These are phyloP conservation scores for Moxostoma hubbsi DNA, from an alignment of 2,797 vertebrate genomes.

Conservation along the genomic window DNA sequence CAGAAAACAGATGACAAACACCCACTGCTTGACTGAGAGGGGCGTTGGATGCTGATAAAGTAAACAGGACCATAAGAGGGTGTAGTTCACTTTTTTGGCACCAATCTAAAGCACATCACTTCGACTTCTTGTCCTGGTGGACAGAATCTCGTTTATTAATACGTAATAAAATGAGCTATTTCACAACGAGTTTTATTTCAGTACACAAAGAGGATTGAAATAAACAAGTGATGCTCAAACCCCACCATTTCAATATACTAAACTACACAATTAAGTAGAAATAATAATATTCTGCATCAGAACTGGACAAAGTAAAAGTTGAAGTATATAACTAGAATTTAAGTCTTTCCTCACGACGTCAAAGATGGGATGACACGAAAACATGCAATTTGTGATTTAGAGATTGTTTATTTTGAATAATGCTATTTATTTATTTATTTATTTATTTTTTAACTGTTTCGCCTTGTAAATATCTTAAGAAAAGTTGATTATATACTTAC, in stretches of 20 bases:
- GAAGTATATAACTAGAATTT: no score
- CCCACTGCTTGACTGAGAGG: not conserved
- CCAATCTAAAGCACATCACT: constrained; percentile 5
- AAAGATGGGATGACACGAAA: not conserved
- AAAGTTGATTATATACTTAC: constrained; percentile 63
- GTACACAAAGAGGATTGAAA: not conserved
- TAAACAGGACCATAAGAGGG: not conserved
- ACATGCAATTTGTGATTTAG: no score
- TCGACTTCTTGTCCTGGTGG: not conserved
- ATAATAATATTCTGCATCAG: not conserved
- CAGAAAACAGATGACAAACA: not conserved
- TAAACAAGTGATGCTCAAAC: constrained; percentile 29
- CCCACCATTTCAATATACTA: not conserved
- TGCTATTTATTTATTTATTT: not conserved
- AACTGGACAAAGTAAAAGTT: not conserved
- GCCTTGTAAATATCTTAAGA: not conserved
- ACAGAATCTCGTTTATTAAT: not conserved
- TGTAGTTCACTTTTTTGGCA: constrained; percentile 32
- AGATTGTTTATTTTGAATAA: not conserved
- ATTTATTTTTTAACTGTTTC: not conserved
- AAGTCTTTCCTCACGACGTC: not conserved
- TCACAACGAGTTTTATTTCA: not conserved
- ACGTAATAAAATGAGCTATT: not conserved
- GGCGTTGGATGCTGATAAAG: constrained; percentile 20
- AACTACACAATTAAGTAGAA: not conserved